These are phyloP conservation scores for Myotis lucifugus DNA, from an alignment of 2,113 vertebrate species.

Conservation along the genomic window DNA sequence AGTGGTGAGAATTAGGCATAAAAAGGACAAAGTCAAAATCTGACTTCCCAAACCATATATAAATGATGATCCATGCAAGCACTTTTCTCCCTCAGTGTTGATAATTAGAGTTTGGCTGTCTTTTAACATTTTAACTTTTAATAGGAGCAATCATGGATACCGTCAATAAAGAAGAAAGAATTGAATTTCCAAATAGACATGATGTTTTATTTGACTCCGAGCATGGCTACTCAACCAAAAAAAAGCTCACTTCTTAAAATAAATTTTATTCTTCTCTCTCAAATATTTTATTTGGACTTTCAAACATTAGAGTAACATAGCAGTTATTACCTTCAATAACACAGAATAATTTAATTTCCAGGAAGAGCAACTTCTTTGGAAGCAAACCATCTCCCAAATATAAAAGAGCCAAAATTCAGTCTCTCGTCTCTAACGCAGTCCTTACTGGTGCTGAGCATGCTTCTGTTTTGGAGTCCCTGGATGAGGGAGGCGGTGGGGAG, in stretches of 20 bases:
- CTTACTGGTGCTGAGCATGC: background rate
- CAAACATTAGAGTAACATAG: slow-evolving; percentile 35
- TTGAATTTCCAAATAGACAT: background rate
- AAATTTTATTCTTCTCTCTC: slow-evolving; percentile 42
- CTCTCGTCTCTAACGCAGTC: background rate
- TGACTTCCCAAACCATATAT: slow-evolving; percentile 10
- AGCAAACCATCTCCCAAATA: background rate
- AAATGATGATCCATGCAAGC: background rate
- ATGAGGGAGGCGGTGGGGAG: background rate
- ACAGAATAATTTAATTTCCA: slow-evolving; percentile 42
- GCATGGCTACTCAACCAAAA: slow-evolving; percentile 8
- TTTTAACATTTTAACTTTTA: slow-evolving; percentile 21
- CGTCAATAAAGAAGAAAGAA: slow-evolving; percentile 17
- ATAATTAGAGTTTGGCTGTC: background rate
- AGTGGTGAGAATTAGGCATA: background rate
- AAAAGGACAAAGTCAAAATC: slow-evolving; percentile 29
- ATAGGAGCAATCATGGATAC: background rate
- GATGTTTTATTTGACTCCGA: slow-evolving; percentile 18
- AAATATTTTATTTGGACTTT: slow-evolving; percentile 65
- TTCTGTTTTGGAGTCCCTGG: background rate
- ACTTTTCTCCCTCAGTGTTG: background rate
- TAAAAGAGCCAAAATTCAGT: background rate
- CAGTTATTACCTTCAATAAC: slow-evolving; percentile 7
- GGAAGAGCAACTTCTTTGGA: slow-evolving; percentile 23
- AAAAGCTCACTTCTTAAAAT: slow-evolving; percentile 34